Conservation (phyloP, 2,888 invertebrate species). For the Phengaris arion region DNA sequence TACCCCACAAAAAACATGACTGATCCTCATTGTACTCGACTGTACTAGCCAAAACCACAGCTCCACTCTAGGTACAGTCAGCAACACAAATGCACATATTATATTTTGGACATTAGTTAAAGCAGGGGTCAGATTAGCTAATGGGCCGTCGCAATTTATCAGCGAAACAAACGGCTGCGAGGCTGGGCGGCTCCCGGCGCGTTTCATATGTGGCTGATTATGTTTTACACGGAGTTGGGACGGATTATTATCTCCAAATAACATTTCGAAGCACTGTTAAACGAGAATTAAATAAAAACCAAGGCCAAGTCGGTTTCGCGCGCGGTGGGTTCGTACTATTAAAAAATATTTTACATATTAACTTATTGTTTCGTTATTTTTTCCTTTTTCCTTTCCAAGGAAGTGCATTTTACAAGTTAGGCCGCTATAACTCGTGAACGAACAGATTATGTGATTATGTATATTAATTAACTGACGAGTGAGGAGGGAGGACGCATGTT, state of each 20-base stretch:
- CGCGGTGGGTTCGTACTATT: too few relatives aligned
- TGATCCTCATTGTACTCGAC: too few relatives aligned
- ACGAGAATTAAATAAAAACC: background rate
- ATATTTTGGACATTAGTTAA: background rate
- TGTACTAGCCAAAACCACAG: background rate
- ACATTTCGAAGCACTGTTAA: background rate
- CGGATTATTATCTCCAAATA: background rate
- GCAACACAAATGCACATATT: background rate
- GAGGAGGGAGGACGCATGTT: too few relatives aligned
- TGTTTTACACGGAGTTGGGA: background rate
- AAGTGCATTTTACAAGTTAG: too few relatives aligned
- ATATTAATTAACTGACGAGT: too few relatives aligned
- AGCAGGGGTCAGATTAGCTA: background rate
- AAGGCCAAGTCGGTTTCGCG: too few relatives aligned
- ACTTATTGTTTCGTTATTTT: too few relatives aligned
- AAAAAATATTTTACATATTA: too few relatives aligned
- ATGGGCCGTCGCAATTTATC: slow-evolving; percentile 11
- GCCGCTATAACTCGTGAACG: too few relatives aligned
- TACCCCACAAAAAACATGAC: too few relatives aligned
- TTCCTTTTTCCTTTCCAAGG: too few relatives aligned
- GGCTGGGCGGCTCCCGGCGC: background rate
- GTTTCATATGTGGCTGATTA: background rate
- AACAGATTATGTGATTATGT: too few relatives aligned
- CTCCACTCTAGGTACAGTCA: background rate
- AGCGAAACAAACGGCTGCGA: background rate